A percentile compares a stretch with the other conserved stretches of the same genome.
Evolutionary conservation across 2,888 invertebrate genomes (phyloP).

Genomic region (Tetragonula carbonaria): DNA sequence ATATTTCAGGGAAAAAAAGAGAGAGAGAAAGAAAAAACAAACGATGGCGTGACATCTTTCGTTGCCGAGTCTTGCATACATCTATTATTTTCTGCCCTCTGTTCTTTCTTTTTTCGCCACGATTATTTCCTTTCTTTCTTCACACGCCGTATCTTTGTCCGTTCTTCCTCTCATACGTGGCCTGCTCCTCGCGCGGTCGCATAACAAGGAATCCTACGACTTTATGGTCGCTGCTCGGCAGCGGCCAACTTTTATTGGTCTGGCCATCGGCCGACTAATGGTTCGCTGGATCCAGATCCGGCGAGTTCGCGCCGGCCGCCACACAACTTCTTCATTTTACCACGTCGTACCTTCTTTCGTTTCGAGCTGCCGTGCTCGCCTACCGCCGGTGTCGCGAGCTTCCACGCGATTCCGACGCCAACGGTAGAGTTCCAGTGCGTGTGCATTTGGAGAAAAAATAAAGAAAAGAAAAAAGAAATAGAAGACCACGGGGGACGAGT

Average conservation of each 20-base stretch:
- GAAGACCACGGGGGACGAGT: not conserved
- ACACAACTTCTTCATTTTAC: slow-evolving; percentile 73
- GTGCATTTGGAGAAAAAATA: not conserved
- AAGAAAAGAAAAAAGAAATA: not conserved
- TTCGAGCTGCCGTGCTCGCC: slow-evolving; percentile 29
- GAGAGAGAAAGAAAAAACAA: too few relatives aligned
- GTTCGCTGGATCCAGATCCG: slow-evolving; percentile 71
- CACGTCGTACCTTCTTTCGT: slow-evolving; percentile 63
- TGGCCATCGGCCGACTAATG: slow-evolving; percentile 75
- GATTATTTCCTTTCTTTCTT: slow-evolving; percentile 27
- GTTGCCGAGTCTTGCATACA: not conserved
- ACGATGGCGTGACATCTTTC: too few relatives aligned
- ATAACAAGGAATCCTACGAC: slow-evolving; percentile 79
- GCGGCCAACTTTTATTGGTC: slow-evolving; percentile 76
- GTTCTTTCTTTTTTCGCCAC: not conserved
- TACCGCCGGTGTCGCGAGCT: slow-evolving; percentile 53
- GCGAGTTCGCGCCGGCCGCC: slow-evolving; percentile 68
- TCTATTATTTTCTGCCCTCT: not conserved
- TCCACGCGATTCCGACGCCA: slow-evolving; percentile 9
- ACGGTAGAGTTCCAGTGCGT: too few relatives aligned
- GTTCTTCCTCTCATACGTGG: slow-evolving; percentile 24
- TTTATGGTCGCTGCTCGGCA: slow-evolving; percentile 75
- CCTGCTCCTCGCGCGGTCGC: slow-evolving; percentile 57
- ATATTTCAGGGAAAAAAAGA: too few relatives aligned
- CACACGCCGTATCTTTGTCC: not conserved